Evolutionary conservation across 1,140 invertebrate species (phyloP).

Genomic region (Aphelinus atriplicis): DNA sequence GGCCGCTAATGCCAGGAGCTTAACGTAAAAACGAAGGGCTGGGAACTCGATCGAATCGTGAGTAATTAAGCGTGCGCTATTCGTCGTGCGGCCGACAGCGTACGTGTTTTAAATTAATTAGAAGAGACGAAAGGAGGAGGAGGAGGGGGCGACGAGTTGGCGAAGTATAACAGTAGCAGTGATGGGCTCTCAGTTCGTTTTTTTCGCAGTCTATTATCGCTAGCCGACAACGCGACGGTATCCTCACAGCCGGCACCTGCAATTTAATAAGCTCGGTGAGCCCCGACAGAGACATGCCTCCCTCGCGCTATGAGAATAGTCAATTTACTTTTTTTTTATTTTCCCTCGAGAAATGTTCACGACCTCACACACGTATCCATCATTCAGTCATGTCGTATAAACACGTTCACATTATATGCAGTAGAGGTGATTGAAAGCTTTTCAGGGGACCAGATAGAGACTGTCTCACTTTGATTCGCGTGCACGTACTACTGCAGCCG

Average conservation of each 20-base stretch:
- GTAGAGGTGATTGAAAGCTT: conserved; percentile 20
- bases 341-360: too few species aligned
- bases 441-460: conserved; percentile 21
- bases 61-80: conserved; percentile 1
- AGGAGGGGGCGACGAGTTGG: conserved; percentile 46
- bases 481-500: too few species aligned
- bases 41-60: too few species aligned
- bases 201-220: neutral
- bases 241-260: conserved; percentile 62
- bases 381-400: too few species aligned
- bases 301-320: too few species aligned
- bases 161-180: conserved; percentile 18
- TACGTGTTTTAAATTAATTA: too few species aligned
- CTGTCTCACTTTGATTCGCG: conserved; percentile 18
- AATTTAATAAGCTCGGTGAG: conserved; percentile 54
- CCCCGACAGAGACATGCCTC: conserved; percentile 16
- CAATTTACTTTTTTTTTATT: too few species aligned
- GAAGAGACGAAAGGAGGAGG: conserved; percentile 36
- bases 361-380: too few species aligned
- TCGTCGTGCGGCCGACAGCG: conserved; percentile 46
- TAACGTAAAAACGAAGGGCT: conserved; percentile 41
- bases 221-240: conserved; percentile 46
- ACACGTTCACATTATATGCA: neutral
- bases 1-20: conserved; percentile 47
- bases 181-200: conserved; percentile 17